Evolutionary conservation across 92 coral and sea anemone genomes (phyloP).

Genomic region (Palythoa caribaeorum): DNA sequence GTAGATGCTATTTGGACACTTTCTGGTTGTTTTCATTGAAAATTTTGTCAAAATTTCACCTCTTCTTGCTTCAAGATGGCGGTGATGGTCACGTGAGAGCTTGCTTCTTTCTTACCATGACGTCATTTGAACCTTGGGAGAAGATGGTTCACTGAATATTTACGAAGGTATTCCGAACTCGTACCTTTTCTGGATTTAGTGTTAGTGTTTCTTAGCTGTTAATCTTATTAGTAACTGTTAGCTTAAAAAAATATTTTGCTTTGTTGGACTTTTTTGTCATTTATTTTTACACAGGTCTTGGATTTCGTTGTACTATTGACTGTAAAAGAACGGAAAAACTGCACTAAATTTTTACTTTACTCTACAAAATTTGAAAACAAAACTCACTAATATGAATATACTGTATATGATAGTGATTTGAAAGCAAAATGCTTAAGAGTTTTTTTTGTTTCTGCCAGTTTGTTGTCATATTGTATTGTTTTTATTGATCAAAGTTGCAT

Average conservation of each 20-base stretch:
- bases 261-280: no score
- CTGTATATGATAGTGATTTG: not conserved
- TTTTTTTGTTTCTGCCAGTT: not conserved
- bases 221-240: no score
- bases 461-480: not conserved
- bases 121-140: slow-evolving; percentile 79
- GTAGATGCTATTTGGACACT: slow-evolving; percentile 42
- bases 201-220: not conserved
- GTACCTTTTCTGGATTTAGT: not conserved
- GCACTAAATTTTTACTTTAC: no score
- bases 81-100: slow-evolving; percentile 80
- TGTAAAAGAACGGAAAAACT: no score
- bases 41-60: slow-evolving; percentile 58
- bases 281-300: no score
- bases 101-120: slow-evolving; percentile 40
- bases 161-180: not conserved
- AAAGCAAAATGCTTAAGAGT: not conserved
- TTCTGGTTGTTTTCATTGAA: slow-evolving; percentile 41
- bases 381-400: no score
- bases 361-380: no score
- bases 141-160: slow-evolving; percentile 45
- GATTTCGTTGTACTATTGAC: no score
- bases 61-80: slow-evolving; percentile 86
- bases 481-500: slow-evolving; percentile 52
- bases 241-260: no score